Base-by-base conservation (phyloP, 2,888 invertebrate species). In the Atherix ibis region DNA sequence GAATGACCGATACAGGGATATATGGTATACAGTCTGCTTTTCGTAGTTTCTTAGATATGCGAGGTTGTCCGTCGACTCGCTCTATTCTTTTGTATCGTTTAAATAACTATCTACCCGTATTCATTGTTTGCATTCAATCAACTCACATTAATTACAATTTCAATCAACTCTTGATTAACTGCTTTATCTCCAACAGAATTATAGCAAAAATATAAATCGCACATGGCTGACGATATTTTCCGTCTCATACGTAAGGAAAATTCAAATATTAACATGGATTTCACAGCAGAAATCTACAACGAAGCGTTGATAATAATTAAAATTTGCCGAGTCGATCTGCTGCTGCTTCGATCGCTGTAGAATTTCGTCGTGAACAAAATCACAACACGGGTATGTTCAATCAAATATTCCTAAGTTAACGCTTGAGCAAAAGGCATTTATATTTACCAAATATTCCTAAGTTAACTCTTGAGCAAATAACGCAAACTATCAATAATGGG, bases 341-440 rank as follows among this genome's bases (percentile, higher is more conserved):
- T 40, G 18, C n/a, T 40, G 18, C 29, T 35, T 32, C 32, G 37
- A 34, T 37, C 54, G 18, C 35, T 62, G n/a, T n/a, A n/a, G n/a
- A n/a, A n/a, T n/a, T 14, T 39, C 56, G 13, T 50, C 52, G 16
- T 38, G 43, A 34, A 42, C 58, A 31, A 43, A 53, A 34, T 43
- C 44, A 24, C 41, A 48, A 34, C 43, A 46, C 34, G 37, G 44
- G 5, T 51, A 55, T 31, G 53, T 53, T 9, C 31, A 62, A 24
- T 52, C 56, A 10, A 40, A 61, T n/a, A n/a, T n/a, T n/a, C n/a
- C n/a, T n/a, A n/a, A n/a, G n/a, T n/a, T n/a, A n/a, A n/a, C n/a
- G n/a, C n/a, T n/a, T n/a, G n/a, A n/a, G n/a, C n/a, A n/a, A n/a
- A n/a, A n/a, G n/a, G n/a, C n/a, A n/a, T n/a, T 47, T 54, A n/a